phyloP scores from a whole-genome alignment of 1,140 invertebrate species.

The Atopsyche davidsoni region DNA sequence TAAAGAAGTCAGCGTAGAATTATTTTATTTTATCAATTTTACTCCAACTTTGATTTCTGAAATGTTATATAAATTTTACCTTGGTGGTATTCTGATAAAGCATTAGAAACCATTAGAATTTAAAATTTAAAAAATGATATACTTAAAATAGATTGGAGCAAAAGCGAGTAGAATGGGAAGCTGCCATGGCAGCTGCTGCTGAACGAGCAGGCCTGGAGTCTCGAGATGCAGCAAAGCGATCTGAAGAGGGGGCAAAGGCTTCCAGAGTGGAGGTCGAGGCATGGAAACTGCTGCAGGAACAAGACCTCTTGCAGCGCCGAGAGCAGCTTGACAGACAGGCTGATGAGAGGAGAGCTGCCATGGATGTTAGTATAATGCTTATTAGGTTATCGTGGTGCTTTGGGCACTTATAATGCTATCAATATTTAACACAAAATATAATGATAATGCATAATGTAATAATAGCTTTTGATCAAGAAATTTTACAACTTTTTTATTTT shows the following conservation, averaged over 20 bases:
- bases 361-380: conserved; percentile 37
- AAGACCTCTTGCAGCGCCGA: conserved; percentile 34
- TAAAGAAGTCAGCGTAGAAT: too few relatives aligned
- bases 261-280: conserved; percentile 33
- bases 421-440: neutral
- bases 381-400: too few relatives aligned
- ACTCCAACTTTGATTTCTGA: neutral
- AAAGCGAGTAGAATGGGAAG: conserved; percentile 27
- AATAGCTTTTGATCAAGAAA: neutral
- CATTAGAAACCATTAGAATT: too few relatives aligned
- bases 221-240: conserved; percentile 18
- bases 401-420: neutral
- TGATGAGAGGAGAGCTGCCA: conserved; percentile 33
- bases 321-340: conserved; percentile 35
- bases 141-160: conserved; percentile 26
- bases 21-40: too few relatives aligned
- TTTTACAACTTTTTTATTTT: neutral
- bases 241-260: conserved; percentile 10
- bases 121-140: too few relatives aligned
- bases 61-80: too few relatives aligned
- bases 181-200: conserved; percentile 15
- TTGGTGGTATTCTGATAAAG: too few relatives aligned
- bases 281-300: conserved; percentile 41
- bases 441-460: neutral
- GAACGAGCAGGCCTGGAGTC: conserved; percentile 21